Base-by-base conservation (phyloP, 2,888 invertebrate genomes). In the Ceramica pisi region DNA sequence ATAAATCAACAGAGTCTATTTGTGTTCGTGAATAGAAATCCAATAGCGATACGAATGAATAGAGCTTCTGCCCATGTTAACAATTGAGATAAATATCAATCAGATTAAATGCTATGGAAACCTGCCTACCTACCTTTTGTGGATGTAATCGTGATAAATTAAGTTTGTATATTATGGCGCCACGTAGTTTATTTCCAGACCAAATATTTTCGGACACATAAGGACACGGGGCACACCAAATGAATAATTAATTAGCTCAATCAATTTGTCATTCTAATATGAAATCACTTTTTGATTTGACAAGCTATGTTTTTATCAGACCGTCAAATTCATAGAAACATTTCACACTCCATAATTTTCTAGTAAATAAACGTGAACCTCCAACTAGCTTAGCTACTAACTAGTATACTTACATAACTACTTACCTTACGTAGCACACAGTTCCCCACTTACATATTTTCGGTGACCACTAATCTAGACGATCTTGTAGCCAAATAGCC, bases 1-100 rank as follows among this genome's bases (percentile, higher is more conserved):
- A 67, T 46, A 71, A 81, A 64, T 71, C 66, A 61, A 67, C 69
- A 63, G 23, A 75, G 53, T 69, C 57, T 78, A 82, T 80, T 82
- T 67, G 56, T 41, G 80, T 67, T 78, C 56, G 65, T 72, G 78
- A 61, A 80, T 68, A 68, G 62, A 72, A 68, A 77, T 71, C 46
- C 50, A 75, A 55, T 59, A 67, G 56, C 59, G 64, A 73, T 64
- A 60, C 70, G 46, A 31, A 67, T 77, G 56, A 67, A 82, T 82
- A 65, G 48, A 75, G 44, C 35, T 71, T 41, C 57, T 51, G 46
- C 8, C 51, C 31, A 31, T 71, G 66, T 59, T 67, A 68, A 78
- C 65, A 67, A 82, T 74, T 57, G 56, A 66, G 66, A 73, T 71
- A 69, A 55, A 70, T 69, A 69, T 69, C 59, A 82, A 68, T 68